These are phyloP conservation scores for Cancer borealis DNA, from an alignment of 2,888 invertebrate species.

Conservation along the genomic window DNA sequence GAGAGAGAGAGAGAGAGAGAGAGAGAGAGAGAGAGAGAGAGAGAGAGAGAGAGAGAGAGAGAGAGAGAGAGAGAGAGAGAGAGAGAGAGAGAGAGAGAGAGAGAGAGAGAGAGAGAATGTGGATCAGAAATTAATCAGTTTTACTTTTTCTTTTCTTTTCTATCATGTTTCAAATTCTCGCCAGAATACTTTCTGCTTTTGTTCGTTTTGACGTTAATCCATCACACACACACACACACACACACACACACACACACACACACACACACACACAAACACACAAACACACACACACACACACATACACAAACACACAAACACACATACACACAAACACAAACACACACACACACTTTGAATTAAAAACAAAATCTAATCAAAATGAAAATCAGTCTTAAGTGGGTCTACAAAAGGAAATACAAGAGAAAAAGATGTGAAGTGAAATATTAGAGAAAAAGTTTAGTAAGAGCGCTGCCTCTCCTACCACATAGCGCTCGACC, in stretches of 20 bases:
- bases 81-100: too few relatives aligned
- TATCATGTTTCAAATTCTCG: not conserved
- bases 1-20: slow-evolving; percentile 20
- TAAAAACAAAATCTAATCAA: not conserved
- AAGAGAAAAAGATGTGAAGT: not conserved
- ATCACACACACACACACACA: not conserved
- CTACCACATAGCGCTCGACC: too few relatives aligned
- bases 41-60: not conserved
- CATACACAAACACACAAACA: slow-evolving; percentile 45
- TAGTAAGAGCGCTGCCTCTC: too few relatives aligned
- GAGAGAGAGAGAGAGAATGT: too few relatives aligned
- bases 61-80: not conserved
- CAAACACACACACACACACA: not conserved
- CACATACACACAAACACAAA: slow-evolving; percentile 34
- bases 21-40: slow-evolving; percentile 20
- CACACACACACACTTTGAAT: too few relatives aligned
- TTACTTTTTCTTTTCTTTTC: too few relatives aligned
- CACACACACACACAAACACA: not conserved
- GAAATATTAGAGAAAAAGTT: not conserved
- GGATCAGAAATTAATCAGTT: too few relatives aligned
- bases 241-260: slow-evolving; percentile 52
- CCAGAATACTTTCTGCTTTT: not conserved
- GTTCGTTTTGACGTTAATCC: not conserved
- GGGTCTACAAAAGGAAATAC: too few relatives aligned
- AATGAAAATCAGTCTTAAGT: not conserved